phyloP scores from a whole-genome alignment of 2,888 invertebrate species.

The Leptothorax acervorum region DNA sequence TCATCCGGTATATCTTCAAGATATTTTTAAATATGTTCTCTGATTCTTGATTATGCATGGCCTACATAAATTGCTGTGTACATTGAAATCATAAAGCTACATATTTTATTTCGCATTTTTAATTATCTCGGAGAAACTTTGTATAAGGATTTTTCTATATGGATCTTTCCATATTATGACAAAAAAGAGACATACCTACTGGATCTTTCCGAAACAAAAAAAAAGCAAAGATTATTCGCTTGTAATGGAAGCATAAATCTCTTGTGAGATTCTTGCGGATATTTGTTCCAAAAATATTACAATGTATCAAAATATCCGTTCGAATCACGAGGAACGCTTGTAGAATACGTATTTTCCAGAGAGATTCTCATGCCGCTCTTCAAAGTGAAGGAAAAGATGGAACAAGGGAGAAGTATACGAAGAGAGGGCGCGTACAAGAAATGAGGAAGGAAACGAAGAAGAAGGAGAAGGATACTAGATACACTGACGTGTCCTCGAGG shows the following conservation, averaged over 20 bases:
- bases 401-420: slow-evolving; percentile 36
- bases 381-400: slow-evolving; percentile 33
- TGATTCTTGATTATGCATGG: neutral
- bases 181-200: neutral
- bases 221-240: neutral
- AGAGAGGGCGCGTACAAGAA: slow-evolving; percentile 1
- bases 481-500: slow-evolving; percentile 74
- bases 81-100: neutral
- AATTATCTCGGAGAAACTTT: neutral
- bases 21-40: neutral
- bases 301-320: slow-evolving; percentile 12
- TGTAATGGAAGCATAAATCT: neutral
- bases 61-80: neutral
- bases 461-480: slow-evolving; percentile 45
- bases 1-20: neutral
- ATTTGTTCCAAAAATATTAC: slow-evolving; percentile 7
- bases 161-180: neutral
- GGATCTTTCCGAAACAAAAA: neutral
- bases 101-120: neutral
- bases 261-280: neutral
- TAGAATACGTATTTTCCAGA: slow-evolving; percentile 61
- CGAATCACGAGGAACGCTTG: slow-evolving; percentile 56
- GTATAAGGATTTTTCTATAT: neutral
- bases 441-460: slow-evolving; percentile 50
- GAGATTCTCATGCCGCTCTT: slow-evolving; percentile 57